Conservation (phyloP, 2,113 vertebrate genomes). For the Pomatostomus ruficeps region DNA sequence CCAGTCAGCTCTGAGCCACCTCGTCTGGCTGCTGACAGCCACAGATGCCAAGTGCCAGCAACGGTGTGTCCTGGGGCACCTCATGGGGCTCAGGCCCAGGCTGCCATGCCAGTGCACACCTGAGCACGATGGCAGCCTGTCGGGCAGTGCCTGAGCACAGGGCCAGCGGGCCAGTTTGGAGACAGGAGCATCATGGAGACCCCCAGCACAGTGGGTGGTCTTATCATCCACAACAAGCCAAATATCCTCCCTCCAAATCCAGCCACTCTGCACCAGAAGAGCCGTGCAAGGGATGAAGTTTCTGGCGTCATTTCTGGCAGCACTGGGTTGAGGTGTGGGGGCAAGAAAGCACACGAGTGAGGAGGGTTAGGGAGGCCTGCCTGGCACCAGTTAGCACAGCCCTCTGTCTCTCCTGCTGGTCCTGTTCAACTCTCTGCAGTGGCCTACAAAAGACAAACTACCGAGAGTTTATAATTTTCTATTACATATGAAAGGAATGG, state of each 20-base stretch:
- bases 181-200: neutral
- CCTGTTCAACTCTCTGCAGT: neutral
- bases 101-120: fast-evolving
- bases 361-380: fast-evolving
- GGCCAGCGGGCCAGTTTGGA: neutral
- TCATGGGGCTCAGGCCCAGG: fast-evolving
- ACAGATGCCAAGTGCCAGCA: neutral
- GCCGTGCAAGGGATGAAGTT: neutral
- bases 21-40: neutral
- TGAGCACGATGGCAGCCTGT: neutral
- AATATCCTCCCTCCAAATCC: neutral
- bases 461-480: neutral
- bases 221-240: neutral
- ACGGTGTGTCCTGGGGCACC: neutral
- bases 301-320: neutral
- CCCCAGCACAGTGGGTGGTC: fast-evolving
- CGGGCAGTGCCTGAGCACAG: neutral
- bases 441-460: neutral
- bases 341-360: fast-evolving
- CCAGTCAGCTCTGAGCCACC: neutral
- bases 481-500: neutral
- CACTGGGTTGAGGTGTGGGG: neutral
- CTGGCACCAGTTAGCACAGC: neutral
- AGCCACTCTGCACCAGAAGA: neutral
- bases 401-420: neutral